phyloP scores from a whole-genome alignment of 2,113 vertebrate species.

The Epinephelus moara region DNA sequence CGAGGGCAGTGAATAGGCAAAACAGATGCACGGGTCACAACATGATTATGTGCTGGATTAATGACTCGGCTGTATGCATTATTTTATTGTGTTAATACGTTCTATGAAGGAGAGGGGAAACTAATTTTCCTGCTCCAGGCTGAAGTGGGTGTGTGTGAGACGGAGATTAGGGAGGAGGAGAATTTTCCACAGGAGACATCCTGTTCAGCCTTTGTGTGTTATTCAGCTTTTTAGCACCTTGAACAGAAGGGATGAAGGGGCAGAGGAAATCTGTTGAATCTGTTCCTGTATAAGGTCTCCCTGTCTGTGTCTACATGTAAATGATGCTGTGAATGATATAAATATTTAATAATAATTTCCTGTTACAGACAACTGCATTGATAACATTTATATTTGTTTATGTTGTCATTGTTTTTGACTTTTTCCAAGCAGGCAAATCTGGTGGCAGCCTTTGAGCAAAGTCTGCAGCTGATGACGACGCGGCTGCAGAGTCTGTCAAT shows the following conservation, averaged over 20 bases:
- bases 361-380: background rate
- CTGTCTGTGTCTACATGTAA: background rate
- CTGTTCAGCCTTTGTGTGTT: constrained; percentile 47
- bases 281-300: background rate
- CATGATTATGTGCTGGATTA: constrained; percentile 38
- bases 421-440: constrained; percentile 89
- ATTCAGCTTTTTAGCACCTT: constrained; percentile 33
- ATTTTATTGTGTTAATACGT: constrained; percentile 39
- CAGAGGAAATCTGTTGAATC: constrained; percentile 7
- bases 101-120: constrained; percentile 25
- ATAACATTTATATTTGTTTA: background rate
- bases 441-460: constrained; percentile 97
- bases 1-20: background rate
- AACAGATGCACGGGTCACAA: constrained; percentile 24
- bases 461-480: constrained; percentile 93
- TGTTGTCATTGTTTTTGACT: background rate
- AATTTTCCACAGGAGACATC: constrained; percentile 40
- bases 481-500: constrained; percentile 92
- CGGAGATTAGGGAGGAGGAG: constrained; percentile 47
- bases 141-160: constrained; percentile 36
- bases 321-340: background rate
- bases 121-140: constrained; percentile 23
- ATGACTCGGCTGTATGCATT: constrained; percentile 41
- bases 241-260: background rate
- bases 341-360: background rate